These are phyloP conservation scores for Megalops cyprinoides DNA, from an alignment of 2,797 vertebrate genomes.

Conservation along the genomic window DNA sequence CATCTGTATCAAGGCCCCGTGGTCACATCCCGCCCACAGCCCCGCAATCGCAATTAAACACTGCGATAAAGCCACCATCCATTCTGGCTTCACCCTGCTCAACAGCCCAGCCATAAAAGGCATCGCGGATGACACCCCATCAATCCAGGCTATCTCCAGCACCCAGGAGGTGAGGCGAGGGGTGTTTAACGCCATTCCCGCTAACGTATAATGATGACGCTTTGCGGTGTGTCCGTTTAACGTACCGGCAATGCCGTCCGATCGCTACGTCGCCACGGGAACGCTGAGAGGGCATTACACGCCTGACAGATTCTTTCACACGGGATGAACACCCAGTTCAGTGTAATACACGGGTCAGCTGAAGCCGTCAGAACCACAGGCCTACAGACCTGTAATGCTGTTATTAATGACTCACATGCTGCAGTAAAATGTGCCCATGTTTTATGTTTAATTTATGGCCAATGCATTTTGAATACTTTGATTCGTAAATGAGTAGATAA, in stretches of 20 bases:
- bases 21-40: conserved; percentile 3
- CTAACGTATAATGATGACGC: conserved; percentile 5
- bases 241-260: not conserved
- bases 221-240: not conserved
- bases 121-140: not conserved
- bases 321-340: not conserved
- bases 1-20: not conserved
- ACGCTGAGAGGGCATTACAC: not conserved
- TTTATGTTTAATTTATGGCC: not conserved
- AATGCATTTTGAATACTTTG: not conserved
- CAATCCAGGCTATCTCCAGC: conserved; percentile 3
- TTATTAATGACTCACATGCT: not conserved
- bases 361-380: not conserved
- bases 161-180: conserved; percentile 9
- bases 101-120: not conserved
- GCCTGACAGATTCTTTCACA: not conserved
- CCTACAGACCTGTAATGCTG: not conserved
- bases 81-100: not conserved
- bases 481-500: not conserved
- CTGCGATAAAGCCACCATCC: not conserved
- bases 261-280: not conserved
- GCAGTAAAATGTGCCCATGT: not conserved
- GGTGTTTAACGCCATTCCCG: not conserved
- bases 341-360: not conserved
- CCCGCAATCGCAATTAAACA: not conserved